These are phyloP conservation scores for Sphaerodactylus townsendi DNA, from an alignment of 2,113 vertebrate species.

Conservation along the genomic window DNA sequence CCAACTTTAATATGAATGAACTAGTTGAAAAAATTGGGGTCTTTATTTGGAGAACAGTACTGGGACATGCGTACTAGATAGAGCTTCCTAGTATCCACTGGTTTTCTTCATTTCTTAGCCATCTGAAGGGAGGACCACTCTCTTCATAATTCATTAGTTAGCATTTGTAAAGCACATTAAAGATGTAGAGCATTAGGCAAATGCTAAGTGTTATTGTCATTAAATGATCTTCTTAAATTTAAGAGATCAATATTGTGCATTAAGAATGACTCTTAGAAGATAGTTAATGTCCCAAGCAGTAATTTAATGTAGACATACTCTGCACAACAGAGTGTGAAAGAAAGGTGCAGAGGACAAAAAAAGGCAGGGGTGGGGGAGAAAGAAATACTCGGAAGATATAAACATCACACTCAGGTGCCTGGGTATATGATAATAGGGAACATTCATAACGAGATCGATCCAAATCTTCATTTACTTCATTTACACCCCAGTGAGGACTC, in stretches of 20 bases:
- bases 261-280: conserved; percentile 22
- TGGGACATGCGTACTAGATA: too few relatives aligned
- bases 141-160: conserved; percentile 20
- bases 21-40: too few relatives aligned
- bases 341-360: neutral
- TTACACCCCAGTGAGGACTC: too few relatives aligned
- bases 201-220: conserved; percentile 22
- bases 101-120: neutral
- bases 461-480: too few relatives aligned
- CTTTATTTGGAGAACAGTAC: too few relatives aligned
- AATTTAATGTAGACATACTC: neutral
- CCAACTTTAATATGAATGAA: too few relatives aligned
- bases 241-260: conserved; percentile 18
- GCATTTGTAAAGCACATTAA: conserved; percentile 16
- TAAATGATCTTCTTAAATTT: neutral
- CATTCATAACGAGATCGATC: rapidly evolving
- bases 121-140: neutral
- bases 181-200: neutral
- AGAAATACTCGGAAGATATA: rapidly evolving
- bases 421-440: neutral
- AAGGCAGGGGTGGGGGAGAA: too few relatives aligned
- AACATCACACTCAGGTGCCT: neutral
- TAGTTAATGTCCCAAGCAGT: conserved; percentile 17
- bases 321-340: conserved; percentile 1
- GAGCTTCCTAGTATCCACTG: too few relatives aligned